Evolutionary conservation across 2,113 vertebrate genomes (phyloP).

Genomic region (Channa maculata): DNA sequence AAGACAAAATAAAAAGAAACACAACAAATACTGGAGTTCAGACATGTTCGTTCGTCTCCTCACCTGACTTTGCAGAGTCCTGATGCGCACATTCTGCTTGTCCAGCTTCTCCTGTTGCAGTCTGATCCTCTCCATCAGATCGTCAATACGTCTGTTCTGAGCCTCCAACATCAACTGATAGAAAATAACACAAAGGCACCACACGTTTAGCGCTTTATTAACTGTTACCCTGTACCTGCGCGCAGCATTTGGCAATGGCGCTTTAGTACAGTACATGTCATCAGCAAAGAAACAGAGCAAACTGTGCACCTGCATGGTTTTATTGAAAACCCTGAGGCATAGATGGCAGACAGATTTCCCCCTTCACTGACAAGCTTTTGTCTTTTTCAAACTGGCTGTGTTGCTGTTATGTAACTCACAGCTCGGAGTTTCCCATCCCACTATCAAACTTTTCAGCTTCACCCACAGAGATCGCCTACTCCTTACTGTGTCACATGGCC

Average conservation of each 20-base stretch:
- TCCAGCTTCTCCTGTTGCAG: conserved; percentile 94
- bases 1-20: too few species aligned
- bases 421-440: conserved; percentile 42
- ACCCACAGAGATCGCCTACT: background rate
- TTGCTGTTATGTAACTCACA: conserved; percentile 48
- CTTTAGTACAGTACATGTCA: too few species aligned
- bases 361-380: conserved; percentile 3
- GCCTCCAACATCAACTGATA: conserved; percentile 87
- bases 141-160: conserved; percentile 89
- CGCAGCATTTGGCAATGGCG: background rate
- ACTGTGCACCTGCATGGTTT: background rate
- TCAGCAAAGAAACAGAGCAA: background rate
- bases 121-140: conserved; percentile 89
- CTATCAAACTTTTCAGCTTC: conserved; percentile 29
- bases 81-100: conserved; percentile 92
- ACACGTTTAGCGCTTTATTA: too few species aligned
- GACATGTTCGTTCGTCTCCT: background rate
- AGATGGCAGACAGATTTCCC: background rate
- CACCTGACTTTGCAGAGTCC: conserved; percentile 86
- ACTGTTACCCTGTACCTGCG: background rate
- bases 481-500: background rate
- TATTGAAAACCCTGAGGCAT: background rate
- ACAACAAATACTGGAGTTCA: too few species aligned
- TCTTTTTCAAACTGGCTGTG: background rate
- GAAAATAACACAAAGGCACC: conserved; percentile 6